These are phyloP conservation scores for Pangasianodon gigas DNA, from an alignment of 2,113 vertebrate genomes.

Conservation along the genomic window DNA sequence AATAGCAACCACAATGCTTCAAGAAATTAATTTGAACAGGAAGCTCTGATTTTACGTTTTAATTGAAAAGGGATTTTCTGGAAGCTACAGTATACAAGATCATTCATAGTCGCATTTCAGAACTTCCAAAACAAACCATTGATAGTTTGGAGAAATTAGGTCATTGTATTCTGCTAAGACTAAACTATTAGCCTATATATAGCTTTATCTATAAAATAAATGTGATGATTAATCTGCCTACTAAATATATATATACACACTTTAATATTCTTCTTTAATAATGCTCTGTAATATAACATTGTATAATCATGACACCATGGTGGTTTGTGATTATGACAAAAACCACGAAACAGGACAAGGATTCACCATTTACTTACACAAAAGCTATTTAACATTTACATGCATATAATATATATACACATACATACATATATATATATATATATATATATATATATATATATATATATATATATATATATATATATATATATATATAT, in stretches of 20 bases:
- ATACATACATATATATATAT: too few species aligned
- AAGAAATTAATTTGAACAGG: slow-evolving; percentile 13
- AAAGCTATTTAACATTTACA: neutral
- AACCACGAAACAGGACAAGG: neutral
- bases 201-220: neutral
- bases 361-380: neutral
- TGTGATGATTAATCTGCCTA: neutral
- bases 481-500: too few species aligned
- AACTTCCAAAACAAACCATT: neutral
- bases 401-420: neutral
- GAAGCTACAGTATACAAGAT: neutral
- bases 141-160: too few species aligned
- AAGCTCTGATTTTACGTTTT: neutral
- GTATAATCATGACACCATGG: neutral
- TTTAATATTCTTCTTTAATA: too few species aligned
- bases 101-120: neutral
- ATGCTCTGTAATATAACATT: neutral
- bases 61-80: neutral
- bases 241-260: too few species aligned
- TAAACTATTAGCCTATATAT: neutral
- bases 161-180: neutral
- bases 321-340: neutral
- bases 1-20: neutral
- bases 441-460: too few species aligned
- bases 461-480: too few species aligned